These are phyloP conservation scores for Apteryx mantelli DNA, from an alignment of 2,113 vertebrate species.

Conservation along the genomic window DNA sequence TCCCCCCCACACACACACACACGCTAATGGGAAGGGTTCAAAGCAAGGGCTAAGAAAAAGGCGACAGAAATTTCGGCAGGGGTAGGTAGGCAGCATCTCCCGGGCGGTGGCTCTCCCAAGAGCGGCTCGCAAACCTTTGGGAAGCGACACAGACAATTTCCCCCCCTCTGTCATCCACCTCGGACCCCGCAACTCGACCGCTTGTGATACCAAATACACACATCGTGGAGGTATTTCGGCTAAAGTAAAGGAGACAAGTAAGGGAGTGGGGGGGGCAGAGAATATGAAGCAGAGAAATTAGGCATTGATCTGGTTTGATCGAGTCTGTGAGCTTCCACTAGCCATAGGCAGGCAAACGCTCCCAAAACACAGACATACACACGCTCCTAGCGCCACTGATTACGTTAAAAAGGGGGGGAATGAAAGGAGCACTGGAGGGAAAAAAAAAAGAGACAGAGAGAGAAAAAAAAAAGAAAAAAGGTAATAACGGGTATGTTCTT, in stretches of 20 bases:
- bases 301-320: slow-evolving; percentile 31
- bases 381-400: neutral
- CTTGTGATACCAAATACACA: neutral
- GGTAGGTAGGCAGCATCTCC: slow-evolving; percentile 18
- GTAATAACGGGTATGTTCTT: neutral
- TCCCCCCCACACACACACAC: neutral
- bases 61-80: slow-evolving; percentile 7
- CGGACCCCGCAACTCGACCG: neutral
- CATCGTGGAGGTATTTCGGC: neutral
- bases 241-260: neutral
- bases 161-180: neutral
- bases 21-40: slow-evolving; percentile 43
- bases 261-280: neutral
- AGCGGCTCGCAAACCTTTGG: neutral
- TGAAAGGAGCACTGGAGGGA: neutral
- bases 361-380: slow-evolving; percentile 2
- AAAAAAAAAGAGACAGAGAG: too few relatives aligned
- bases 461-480: too few relatives aligned
- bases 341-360: neutral
- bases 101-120: neutral
- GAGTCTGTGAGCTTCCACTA: slow-evolving; percentile 17
- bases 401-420: neutral
- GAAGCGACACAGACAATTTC: neutral
- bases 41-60: slow-evolving; percentile 31
- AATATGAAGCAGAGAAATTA: slow-evolving; percentile 18